Evolutionary conservation across 2,113 vertebrate species (phyloP).

Genomic region (Pelodiscus sinensis): DNA sequence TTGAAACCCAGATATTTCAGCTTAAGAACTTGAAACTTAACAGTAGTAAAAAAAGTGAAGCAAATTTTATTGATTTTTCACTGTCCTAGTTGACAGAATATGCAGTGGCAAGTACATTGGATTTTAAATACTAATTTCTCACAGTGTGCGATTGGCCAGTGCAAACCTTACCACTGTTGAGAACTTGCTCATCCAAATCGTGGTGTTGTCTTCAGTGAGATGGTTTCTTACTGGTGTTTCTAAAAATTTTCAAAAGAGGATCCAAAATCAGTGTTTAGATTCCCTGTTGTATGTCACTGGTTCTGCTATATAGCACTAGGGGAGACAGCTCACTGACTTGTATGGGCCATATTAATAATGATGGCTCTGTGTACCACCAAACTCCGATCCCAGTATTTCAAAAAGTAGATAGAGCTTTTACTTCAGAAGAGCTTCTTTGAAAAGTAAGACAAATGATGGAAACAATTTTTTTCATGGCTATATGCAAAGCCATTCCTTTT

Average conservation of each 20-base stretch:
- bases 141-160: background rate
- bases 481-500: constrained; percentile 52
- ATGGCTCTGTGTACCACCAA: background rate
- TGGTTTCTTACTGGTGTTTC: constrained; percentile 42
- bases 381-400: constrained; percentile 39
- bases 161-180: background rate
- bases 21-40: background rate
- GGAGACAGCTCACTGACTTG: background rate
- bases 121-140: background rate
- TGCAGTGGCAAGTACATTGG: background rate
- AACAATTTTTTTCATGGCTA: constrained; percentile 19
- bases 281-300: background rate
- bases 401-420: constrained; percentile 51
- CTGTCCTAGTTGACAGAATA: background rate
- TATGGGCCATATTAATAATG: background rate
- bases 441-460: constrained; percentile 52
- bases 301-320: background rate
- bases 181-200: background rate
- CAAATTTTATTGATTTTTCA: background rate
- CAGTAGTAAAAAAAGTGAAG: background rate
- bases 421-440: constrained; percentile 44
- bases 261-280: constrained; percentile 11
- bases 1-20: background rate
- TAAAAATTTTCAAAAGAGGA: constrained; percentile 21
- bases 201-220: background rate